Evolutionary conservation across 2,888 invertebrate genomes (phyloP), one percentile per base, ranked within the genome.

Genomic region (Venusia cambrica): DNA sequence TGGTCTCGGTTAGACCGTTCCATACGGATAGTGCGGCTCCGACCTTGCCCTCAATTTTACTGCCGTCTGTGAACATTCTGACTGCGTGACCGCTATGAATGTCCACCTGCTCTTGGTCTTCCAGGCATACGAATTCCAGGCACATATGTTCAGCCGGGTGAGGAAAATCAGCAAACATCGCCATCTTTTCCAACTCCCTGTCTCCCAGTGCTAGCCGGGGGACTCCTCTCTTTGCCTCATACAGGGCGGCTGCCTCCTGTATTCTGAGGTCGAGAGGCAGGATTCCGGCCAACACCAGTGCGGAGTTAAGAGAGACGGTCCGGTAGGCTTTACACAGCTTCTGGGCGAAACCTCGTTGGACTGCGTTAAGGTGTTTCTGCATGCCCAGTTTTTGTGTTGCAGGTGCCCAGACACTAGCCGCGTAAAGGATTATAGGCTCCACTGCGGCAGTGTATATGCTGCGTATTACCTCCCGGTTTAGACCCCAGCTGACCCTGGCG

Each of bases 31-130:
- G 4, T 12, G 24, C 24, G 1, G 24, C 24, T 7, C 24, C 24
- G 8, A 24, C 24, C n/a, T n/a, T n/a, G n/a, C n/a, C n/a, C n/a
- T 19, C 19, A 15, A 34, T 9, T 11, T 31, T 37, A 6, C 27
- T 26, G 8, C 25, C 28, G 5, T 41, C 32, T 2, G 25, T 41
- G n/a, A 18, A 41, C n/a, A n/a, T 41, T 0, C 6, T 2, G 1
- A 25, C 19, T 12, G 6, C 32, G 2, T 12, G 12, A 2, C 9
- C 3, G 13, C 3, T 17, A n/a, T 13, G 6, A 1, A 11, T 1
- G 1, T 33, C 10, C 8, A 16, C 10, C 11, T 13, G 24, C 1
- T 11, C 20, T 5, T 21, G 7, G 36, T 41, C 18, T 13, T 2
- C 9, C 41, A 41, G 11, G 32, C 25, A 2, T 1, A 4, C n/a